Evolutionary conservation across 2,888 invertebrate species (phyloP).

Genomic region (Cataglyphis rosenhaueri): DNA sequence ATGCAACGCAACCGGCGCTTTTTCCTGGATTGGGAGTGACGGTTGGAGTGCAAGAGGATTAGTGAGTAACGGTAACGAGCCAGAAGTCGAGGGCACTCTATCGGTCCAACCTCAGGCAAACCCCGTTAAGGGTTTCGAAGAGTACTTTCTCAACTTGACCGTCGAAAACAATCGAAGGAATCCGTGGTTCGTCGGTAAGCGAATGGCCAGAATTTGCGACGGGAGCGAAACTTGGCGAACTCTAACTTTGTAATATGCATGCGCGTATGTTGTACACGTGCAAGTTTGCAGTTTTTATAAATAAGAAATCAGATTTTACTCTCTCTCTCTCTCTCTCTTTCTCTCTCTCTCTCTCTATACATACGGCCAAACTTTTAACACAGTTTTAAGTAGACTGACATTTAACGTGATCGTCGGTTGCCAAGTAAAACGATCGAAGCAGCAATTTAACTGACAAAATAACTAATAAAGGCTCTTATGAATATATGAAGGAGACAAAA

Average conservation of each 20-base stretch:
- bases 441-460: neutral
- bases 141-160: slow-evolving; percentile 93
- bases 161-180: slow-evolving; percentile 95
- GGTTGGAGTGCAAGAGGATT: slow-evolving; percentile 97
- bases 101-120: slow-evolving; percentile 98
- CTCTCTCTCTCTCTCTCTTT: neutral
- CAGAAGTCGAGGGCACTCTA: slow-evolving; percentile 96
- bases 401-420: neutral
- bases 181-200: slow-evolving; percentile 98
- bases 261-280: neutral
- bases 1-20: slow-evolving; percentile 94
- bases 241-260: slow-evolving; percentile 16
- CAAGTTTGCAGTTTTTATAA: neutral
- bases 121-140: slow-evolving; percentile 94
- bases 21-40: slow-evolving; percentile 98
- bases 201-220: slow-evolving; percentile 16
- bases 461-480: too few species aligned
- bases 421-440: neutral
- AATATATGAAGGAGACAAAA: too few species aligned
- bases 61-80: slow-evolving; percentile 93
- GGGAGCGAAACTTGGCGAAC: slow-evolving; percentile 15
- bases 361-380: slow-evolving; percentile 4
- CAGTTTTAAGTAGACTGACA: neutral
- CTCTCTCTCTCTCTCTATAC: neutral
- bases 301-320: slow-evolving; percentile 3